Evolutionary conservation across 1,140 invertebrate species (phyloP).

Genomic region (Drosophila sturtevanti): DNA sequence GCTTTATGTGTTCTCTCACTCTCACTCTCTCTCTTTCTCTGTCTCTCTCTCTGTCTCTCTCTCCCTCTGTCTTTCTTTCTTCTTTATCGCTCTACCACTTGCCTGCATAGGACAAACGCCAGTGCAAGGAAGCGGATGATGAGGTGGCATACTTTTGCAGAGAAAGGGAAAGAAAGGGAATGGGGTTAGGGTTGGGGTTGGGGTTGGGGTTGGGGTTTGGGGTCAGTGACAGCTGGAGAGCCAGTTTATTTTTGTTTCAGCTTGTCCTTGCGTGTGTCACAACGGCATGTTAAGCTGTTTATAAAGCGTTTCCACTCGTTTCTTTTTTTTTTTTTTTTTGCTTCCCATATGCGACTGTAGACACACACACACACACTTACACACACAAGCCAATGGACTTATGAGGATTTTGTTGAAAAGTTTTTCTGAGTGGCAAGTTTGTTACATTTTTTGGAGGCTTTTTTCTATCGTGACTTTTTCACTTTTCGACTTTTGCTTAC

Average conservation of each 20-base stretch:
- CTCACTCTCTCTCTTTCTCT: neutral
- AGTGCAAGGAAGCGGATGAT: slow-evolving; percentile 5
- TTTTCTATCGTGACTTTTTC: slow-evolving; percentile 32
- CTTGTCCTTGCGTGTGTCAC: slow-evolving; percentile 57
- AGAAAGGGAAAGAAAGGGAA: neutral
- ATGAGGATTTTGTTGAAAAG: slow-evolving; percentile 39
- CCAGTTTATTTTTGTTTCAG: slow-evolving; percentile 53
- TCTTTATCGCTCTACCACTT: neutral
- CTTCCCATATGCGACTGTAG: slow-evolving; percentile 10
- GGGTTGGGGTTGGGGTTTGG: neutral
- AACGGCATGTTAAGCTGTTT: slow-evolving; percentile 75
- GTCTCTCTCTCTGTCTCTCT: neutral
- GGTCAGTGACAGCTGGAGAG: slow-evolving; percentile 40
- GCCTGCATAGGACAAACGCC: neutral
- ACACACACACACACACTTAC: slow-evolving; percentile 3
- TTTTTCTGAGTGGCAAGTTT: slow-evolving; percentile 55
- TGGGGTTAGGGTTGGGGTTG: no score
- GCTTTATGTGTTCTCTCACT: slow-evolving; percentile 49
- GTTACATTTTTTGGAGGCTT: slow-evolving; percentile 42
- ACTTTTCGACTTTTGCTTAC: slow-evolving; percentile 38
- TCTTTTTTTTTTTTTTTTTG: slow-evolving; percentile 3
- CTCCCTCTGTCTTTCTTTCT: neutral
- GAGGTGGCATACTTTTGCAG: neutral
- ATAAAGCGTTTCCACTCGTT: slow-evolving; percentile 70
- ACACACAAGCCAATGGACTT: slow-evolving; percentile 23